Base-by-base conservation (phyloP, 2,113 vertebrate species). In the Oreochromis niloticus region DNA sequence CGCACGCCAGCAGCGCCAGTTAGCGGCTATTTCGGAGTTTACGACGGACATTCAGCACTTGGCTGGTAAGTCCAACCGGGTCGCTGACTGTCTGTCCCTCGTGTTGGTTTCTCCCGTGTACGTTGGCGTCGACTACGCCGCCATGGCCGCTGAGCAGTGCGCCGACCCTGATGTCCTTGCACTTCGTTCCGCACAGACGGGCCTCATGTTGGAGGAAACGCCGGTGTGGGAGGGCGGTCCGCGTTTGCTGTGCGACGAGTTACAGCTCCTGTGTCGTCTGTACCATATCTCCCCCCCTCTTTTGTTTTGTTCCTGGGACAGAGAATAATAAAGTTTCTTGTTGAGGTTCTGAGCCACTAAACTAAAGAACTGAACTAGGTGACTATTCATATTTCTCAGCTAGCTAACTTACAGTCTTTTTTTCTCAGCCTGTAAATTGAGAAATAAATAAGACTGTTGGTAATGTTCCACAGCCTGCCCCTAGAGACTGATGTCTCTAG, bases 101-200 rank as follows among this genome's bases (percentile, higher is more conserved):
- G 6, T 56, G 12, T 56, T 56, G 55, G 55, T 27, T 24, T 56
- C 54, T 56, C 22, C 54, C 1, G 6, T 56, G 22, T 56, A 56
- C 4, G 11, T 56, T 4, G 6, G 11, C 54, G 11, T 4, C 1
- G 54, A 56, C 54, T 56, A 56, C 4, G 22, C 54, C 0, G 11
- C 11, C 22, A 56, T 56, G 54, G 54, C 22, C 54, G 13, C 54
- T 56, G 7, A 56, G 6, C 54, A 27, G 22, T 2, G 11, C 4
- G 1, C 1, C 13, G 55, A 56, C 22, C 22, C 2, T 0, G 55
- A 56, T 2, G 0, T 56, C 55, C 55, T 14, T 27, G 12, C 22
- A 27, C 55, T 57, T 57, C 27, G 22, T 7, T 57, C 22, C 6
- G 0, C 6, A 4, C 55, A 27, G 22, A 57, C 55, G 0, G 55